Percentiles rank a stretch among this genome's conserved stretches.
Evolutionary conservation across 2,888 invertebrate genomes (phyloP).

Genomic region (Therioaphis trifolii): DNA sequence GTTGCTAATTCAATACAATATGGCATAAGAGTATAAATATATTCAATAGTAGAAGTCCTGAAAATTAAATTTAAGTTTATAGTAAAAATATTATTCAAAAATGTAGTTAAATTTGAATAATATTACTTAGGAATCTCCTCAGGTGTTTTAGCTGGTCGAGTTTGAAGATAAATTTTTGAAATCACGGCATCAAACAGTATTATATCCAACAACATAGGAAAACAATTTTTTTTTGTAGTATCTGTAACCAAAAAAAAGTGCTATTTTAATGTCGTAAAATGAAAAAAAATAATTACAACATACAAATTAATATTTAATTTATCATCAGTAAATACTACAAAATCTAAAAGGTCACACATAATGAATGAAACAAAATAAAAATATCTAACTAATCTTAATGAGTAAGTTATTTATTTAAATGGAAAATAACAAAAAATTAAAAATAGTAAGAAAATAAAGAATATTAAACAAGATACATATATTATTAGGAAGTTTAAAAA

Average conservation of each 20-base stretch:
- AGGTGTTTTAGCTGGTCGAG: slow-evolving; percentile 10
- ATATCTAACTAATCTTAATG: neutral
- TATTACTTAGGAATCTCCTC: slow-evolving; percentile 43
- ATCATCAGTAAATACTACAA: too few relatives aligned
- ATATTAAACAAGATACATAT: too few relatives aligned
- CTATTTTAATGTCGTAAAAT: too few relatives aligned
- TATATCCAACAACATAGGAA: slow-evolving; percentile 47
- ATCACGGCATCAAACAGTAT: slow-evolving; percentile 56
- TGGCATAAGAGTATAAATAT: slow-evolving; percentile 36
- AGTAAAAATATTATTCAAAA: slow-evolving; percentile 22
- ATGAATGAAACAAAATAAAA: neutral
- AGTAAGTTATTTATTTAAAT: too few relatives aligned
- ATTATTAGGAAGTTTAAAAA: too few relatives aligned
- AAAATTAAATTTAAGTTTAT: neutral
- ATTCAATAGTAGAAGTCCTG: slow-evolving; percentile 13
- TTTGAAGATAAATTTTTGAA: slow-evolving; percentile 35
- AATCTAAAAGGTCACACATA: too few relatives aligned
- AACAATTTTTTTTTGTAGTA: slow-evolving; percentile 3
- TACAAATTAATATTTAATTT: too few relatives aligned
- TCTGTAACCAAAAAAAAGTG: slow-evolving; percentile 22
- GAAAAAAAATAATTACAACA: too few relatives aligned
- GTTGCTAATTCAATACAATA: slow-evolving; percentile 53
- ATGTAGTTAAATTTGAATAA: neutral
- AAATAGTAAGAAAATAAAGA: too few relatives aligned
- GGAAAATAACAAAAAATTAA: too few relatives aligned